Percentiles rank a stretch among this genome's conserved stretches.
Evolutionary conservation across 2,113 vertebrate genomes (phyloP).

Genomic region (Gopherus evgoodei): DNA sequence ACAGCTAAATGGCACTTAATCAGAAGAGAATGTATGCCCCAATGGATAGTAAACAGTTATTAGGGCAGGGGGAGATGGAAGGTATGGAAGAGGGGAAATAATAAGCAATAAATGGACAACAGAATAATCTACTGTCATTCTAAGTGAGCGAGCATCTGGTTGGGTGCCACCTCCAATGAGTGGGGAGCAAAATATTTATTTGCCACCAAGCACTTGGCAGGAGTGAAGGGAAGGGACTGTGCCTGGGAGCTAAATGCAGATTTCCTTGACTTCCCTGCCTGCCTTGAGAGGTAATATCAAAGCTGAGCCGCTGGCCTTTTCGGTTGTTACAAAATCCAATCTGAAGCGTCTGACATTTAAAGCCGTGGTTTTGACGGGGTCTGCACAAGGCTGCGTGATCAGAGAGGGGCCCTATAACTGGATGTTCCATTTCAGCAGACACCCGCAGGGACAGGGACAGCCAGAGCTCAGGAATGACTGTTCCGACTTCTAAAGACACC

Average conservation of each 20-base stretch:
- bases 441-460: background rate
- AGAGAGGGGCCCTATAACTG: fast-evolving
- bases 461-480: fast-evolving
- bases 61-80: constrained; percentile 9
- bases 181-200: constrained; percentile 71
- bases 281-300: background rate
- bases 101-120: constrained; percentile 54
- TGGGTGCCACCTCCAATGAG: constrained; percentile 66
- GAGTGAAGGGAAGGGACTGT: background rate
- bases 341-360: background rate
- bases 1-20: constrained; percentile 78
- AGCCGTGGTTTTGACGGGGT: background rate
- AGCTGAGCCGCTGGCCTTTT: background rate
- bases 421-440: fast-evolving
- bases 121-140: constrained; percentile 58
- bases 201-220: constrained; percentile 13
- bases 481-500: background rate
- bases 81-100: background rate
- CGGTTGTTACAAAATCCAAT: background rate
- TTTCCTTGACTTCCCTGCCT: background rate
- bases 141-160: constrained; percentile 69
- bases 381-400: fast-evolving
- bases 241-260: background rate
- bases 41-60: constrained; percentile 72
- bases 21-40: constrained; percentile 72